Evolutionary conservation across 2,113 vertebrate species (phyloP).

Genomic region (Takifugu flavidus): DNA sequence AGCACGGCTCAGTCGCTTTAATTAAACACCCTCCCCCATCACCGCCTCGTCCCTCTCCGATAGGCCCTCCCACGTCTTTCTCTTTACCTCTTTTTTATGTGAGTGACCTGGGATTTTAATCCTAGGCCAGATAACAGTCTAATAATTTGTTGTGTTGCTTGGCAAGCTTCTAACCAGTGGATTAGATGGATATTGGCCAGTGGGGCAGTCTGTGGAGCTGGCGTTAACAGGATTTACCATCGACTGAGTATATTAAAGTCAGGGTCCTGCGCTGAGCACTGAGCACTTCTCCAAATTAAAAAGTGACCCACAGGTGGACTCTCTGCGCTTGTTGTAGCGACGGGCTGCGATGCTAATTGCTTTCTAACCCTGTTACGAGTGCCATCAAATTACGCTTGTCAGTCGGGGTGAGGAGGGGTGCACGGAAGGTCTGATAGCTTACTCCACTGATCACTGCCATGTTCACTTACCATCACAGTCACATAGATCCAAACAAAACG

Average conservation of each 20-base stretch:
- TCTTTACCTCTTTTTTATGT: conserved; percentile 36
- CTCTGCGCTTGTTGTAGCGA: conserved; percentile 65
- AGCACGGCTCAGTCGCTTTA: conserved; percentile 75
- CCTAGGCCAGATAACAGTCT: conserved; percentile 69
- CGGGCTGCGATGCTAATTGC: conserved; percentile 78
- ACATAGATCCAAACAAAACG: conserved; percentile 27
- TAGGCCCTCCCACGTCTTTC: conserved; percentile 33
- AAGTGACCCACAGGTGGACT: conserved; percentile 79
- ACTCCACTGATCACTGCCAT: conserved; percentile 56
- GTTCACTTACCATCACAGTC: neutral
- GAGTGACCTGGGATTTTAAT: conserved; percentile 58
- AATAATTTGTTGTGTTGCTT: conserved; percentile 74
- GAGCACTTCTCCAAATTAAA: conserved; percentile 84
- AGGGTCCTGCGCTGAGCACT: conserved; percentile 71
- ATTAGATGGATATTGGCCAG: conserved; percentile 77
- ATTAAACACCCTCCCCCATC: conserved; percentile 73
- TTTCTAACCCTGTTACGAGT: conserved; percentile 79
- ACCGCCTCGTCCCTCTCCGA: conserved; percentile 41
- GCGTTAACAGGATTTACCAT: conserved; percentile 81
- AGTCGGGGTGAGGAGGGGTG: conserved; percentile 68
- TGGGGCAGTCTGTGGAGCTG: conserved; percentile 70
- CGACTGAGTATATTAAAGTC: conserved; percentile 80
- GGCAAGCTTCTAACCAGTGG: conserved; percentile 73
- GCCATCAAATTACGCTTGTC: conserved; percentile 78
- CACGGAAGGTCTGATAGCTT: conserved; percentile 60